A percentile compares a stretch with the other conserved stretches of the same genome.
phyloP scores from a whole-genome alignment of 2,797 vertebrate genomes.

The Phylloscopus collybita region DNA sequence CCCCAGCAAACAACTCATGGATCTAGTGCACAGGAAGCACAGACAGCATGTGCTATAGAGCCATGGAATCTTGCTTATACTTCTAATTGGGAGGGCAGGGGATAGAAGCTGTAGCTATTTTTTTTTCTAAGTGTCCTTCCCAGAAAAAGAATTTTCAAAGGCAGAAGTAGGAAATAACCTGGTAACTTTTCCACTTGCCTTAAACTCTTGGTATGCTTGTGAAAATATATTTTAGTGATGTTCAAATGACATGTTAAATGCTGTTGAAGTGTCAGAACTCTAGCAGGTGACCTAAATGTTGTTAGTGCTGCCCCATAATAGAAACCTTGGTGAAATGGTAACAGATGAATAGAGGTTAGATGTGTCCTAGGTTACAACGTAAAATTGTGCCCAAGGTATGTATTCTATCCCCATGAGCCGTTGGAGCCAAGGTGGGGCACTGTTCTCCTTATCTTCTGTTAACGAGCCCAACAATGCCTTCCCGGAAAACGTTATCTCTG shows the following conservation, averaged over 20 bases:
- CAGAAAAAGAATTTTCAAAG: constrained; percentile 27
- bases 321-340: background rate
- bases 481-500: no score
- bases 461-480: no score
- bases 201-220: background rate
- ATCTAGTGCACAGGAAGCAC: constrained; percentile 59
- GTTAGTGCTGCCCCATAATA: background rate
- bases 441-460: no score
- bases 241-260: background rate
- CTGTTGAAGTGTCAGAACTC: background rate
- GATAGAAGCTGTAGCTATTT: background rate
- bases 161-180: background rate
- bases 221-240: background rate
- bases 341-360: background rate
- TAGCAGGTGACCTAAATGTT: background rate
- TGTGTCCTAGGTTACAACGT: background rate
- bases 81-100: constrained; percentile 51
- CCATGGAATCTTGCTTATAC: background rate
- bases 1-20: constrained; percentile 64
- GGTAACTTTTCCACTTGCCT: background rate
- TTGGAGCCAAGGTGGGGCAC: no score
- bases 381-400: no score
- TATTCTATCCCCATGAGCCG: no score
- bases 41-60: constrained; percentile 20
- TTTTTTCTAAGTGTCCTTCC: background rate